Evolutionary conservation across 2,113 vertebrate genomes (phyloP), one percentile per base, ranked within the genome.

Genomic region (Alosa alosa): DNA sequence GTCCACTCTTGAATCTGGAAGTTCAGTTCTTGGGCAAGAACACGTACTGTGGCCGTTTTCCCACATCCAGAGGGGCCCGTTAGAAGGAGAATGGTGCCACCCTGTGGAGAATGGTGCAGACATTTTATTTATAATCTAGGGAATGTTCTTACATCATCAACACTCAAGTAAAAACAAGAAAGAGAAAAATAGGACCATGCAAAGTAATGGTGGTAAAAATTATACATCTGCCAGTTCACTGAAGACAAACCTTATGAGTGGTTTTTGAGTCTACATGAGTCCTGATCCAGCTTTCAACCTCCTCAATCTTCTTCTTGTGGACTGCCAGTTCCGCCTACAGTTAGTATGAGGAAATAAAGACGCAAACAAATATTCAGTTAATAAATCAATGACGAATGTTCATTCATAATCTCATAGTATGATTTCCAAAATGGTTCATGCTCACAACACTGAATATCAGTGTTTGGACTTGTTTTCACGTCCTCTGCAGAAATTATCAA

Each of bases 221-320:
- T 15, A 85, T 18, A 52, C 0, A 83, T 47, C 31, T 44, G 4
- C 18, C 68, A 39, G 3, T 1, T 11, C 25, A 84, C 72, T 15
- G 3, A 39, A 47, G 25, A 31, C 25, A 68, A 92, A 99, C 98
- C 96, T 97, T 94, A 84, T 94, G 94, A 15, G 87, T 83, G 44
- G 92, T 85, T 55, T 85, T 91, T 81, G 94, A 88, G 86, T 94
- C 91, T 60, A 93, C 7, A 22, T 96, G 93, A 11, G 1, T 44
- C 92, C 93, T 97, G 86, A 99, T 89, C 98, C 98, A 99, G 82
- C 89, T 93, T 93, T 98, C 96, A 87, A 99, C 97, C 90, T 99
- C 98, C 86, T 99, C 98, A 15, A 97, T 90, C 90, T 99, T 99
- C 96, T 98, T 99, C 92, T 97, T 98, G 91, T 99, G 98, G 81